These are phyloP conservation scores for Tautogolabrus adspersus DNA, from an alignment of 2,113 vertebrate genomes.

Conservation along the genomic window DNA sequence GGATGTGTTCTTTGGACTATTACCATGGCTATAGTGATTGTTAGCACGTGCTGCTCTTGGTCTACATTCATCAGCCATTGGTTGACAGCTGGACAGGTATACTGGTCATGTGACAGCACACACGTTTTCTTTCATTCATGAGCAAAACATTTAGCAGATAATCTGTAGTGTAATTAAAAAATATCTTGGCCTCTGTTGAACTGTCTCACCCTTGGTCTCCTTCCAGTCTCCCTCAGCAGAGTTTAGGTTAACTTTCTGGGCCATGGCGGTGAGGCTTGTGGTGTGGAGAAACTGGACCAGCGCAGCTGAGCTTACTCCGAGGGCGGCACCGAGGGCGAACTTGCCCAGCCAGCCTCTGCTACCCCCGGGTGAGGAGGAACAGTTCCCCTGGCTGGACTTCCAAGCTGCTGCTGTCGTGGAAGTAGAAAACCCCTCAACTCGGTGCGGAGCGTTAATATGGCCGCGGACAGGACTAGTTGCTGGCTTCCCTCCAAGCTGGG, in stretches of 20 bases:
- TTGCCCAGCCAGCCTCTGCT: slow-evolving; percentile 31
- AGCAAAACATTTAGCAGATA: neutral
- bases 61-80: neutral
- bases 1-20: no score
- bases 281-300: slow-evolving; percentile 73
- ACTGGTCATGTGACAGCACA: slow-evolving; percentile 13
- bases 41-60: neutral
- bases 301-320: slow-evolving; percentile 64
- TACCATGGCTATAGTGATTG: no score
- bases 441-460: slow-evolving; percentile 44
- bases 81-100: slow-evolving; percentile 3
- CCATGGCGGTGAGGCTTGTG: slow-evolving; percentile 74
- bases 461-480: slow-evolving; percentile 39
- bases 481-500: slow-evolving; percentile 24
- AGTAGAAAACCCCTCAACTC: slow-evolving; percentile 55
- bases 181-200: neutral
- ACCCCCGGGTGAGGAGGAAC: neutral
- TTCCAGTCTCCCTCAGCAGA: slow-evolving; percentile 79
- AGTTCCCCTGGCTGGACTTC: slow-evolving; percentile 37
- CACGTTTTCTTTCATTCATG: neutral
- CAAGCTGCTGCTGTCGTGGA: slow-evolving; percentile 41
- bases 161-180: neutral
- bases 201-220: slow-evolving; percentile 81
- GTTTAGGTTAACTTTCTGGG: slow-evolving; percentile 71
- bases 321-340: slow-evolving; percentile 57